phyloP scores from a whole-genome alignment of 2,888 invertebrate species.

The Holacanthella duospinosa region DNA sequence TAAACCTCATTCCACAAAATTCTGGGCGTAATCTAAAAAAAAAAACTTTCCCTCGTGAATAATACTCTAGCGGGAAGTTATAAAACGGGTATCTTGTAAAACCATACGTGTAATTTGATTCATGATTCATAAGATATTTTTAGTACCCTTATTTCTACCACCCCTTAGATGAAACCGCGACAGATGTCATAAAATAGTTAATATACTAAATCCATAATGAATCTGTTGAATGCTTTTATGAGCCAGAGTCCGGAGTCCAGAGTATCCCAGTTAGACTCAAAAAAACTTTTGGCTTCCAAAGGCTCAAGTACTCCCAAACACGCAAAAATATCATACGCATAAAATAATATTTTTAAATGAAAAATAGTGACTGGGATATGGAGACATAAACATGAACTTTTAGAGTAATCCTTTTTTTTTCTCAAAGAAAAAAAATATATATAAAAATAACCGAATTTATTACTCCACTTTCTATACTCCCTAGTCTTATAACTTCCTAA shows the following conservation, averaged over 20 bases:
- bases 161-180: not conserved
- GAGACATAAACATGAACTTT: not conserved
- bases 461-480: not conserved
- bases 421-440: not conserved
- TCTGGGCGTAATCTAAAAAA: not conserved
- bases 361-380: not conserved
- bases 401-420: not conserved
- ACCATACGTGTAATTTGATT: constrained; percentile 3
- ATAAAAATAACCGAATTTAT: constrained; percentile 1
- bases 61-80: constrained; percentile 5
- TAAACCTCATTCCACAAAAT: not conserved
- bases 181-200: constrained; percentile 6
- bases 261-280: not conserved
- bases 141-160: not conserved
- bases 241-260: not conserved
- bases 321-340: not conserved
- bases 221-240: constrained; percentile 14
- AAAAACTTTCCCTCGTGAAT: not conserved
- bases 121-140: not conserved
- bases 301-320: not conserved
- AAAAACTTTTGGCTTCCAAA: too few species aligned
- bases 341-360: constrained; percentile 5
- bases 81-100: constrained; percentile 7
- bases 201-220: constrained; percentile 12
- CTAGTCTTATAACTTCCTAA: too few species aligned